Conservation (phyloP, 2,113 vertebrate genomes). For the Cyprinodon brontotheroides region DNA sequence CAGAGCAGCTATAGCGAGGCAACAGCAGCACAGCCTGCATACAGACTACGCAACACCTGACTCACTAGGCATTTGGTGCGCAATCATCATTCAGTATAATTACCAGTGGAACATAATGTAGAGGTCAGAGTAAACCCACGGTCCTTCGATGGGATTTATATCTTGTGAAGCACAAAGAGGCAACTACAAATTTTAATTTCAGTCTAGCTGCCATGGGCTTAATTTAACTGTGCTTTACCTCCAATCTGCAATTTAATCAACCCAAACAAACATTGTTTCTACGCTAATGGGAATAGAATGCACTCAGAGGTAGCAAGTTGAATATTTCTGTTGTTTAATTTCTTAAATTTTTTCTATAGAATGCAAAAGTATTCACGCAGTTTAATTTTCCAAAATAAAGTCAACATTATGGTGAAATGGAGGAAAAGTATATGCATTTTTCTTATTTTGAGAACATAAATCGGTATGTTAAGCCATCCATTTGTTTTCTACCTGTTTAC, state of each 20-base stretch:
- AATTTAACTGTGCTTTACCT: constrained; percentile 14
- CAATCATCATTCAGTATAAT: constrained; percentile 39
- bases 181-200: constrained; percentile 38
- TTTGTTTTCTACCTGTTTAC: not conserved
- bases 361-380: too few relatives aligned
- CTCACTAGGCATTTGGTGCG: constrained; percentile 6
- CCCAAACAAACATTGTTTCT: not conserved
- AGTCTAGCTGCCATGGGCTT: constrained; percentile 12
- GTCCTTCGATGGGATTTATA: constrained; percentile 25
- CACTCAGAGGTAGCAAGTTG: not conserved
- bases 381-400: too few relatives aligned
- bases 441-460: not conserved
- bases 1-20: not conserved
- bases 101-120: constrained; percentile 27
- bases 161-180: constrained; percentile 34
- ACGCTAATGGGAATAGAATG: constrained; percentile 1
- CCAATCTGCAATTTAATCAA: constrained; percentile 5
- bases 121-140: constrained; percentile 32
- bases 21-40: not conserved
- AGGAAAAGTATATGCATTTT: not conserved
- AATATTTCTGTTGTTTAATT: not conserved
- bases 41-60: constrained; percentile 12
- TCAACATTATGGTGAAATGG: too few relatives aligned
- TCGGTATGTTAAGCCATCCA: not conserved
- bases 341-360: too few relatives aligned